Conservation (phyloP, 92 coral and sea anemone species). For the Siderastrea radians region DNA sequence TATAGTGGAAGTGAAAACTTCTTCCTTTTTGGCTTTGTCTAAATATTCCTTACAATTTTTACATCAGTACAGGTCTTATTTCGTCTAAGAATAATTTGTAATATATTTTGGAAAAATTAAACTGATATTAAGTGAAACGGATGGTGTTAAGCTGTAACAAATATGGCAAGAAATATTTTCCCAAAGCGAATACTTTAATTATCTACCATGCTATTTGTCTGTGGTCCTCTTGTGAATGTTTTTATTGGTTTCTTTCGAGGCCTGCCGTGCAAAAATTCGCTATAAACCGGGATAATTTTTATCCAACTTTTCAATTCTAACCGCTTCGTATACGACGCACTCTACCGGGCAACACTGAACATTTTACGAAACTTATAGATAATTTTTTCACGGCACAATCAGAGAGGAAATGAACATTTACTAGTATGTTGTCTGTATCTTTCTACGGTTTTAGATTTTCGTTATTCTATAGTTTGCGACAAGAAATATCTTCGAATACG, state of each 20-base stretch:
- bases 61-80: neutral
- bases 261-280: conserved; percentile 6
- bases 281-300: neutral
- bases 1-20: conserved; percentile 37
- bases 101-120: conserved; percentile 1
- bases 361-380: conserved; percentile 11
- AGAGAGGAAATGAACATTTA: conserved; percentile 6
- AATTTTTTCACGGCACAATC: neutral
- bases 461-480: conserved; percentile 5
- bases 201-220: neutral
- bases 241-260: conserved; percentile 25
- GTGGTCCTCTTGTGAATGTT: neutral
- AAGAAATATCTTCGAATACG: conserved; percentile 1
- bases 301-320: conserved; percentile 25
- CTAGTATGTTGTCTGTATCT: conserved; percentile 12
- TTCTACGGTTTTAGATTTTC: neutral
- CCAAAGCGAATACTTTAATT: neutral
- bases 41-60: conserved; percentile 42
- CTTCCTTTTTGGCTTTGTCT: conserved; percentile 13
- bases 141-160: neutral
- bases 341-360: neutral
- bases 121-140: neutral
- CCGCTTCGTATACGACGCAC: neutral
- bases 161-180: neutral
- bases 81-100: conserved; percentile 11